A percentile compares a stretch with the other conserved stretches of the same genome.
Conservation (phyloP, 2,888 invertebrate species). For the Spatulosminthurus flaviceps region DNA sequence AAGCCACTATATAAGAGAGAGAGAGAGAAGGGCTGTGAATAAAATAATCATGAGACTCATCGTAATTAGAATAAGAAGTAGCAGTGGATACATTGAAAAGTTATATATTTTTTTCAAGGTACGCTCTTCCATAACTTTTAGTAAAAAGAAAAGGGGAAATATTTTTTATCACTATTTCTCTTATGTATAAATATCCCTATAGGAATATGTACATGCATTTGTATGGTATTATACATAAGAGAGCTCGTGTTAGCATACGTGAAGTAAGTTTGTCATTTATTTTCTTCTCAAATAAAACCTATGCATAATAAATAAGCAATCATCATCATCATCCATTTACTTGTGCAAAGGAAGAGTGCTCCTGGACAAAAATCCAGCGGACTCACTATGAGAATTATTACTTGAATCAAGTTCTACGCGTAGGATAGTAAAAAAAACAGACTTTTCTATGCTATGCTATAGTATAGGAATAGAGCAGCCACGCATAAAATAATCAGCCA, state of each 20-base stretch:
- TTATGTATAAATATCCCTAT: too few relatives aligned
- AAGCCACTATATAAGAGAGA: too few relatives aligned
- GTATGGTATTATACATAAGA: not conserved
- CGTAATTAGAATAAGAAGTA: constrained; percentile 33
- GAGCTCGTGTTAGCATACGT: not conserved
- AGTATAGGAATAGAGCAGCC: not conserved
- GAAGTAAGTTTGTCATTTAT: constrained; percentile 11
- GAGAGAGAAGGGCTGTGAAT: too few relatives aligned
- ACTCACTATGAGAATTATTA: not conserved
- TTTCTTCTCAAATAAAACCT: constrained; percentile 1
- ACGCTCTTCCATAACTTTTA: too few relatives aligned
- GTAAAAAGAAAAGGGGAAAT: too few relatives aligned
- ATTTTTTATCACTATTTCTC: too few relatives aligned
- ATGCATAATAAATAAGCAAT: constrained; percentile 25
- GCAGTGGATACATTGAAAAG: not conserved
- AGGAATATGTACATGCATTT: too few relatives aligned
- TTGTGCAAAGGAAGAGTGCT: constrained; percentile 17
- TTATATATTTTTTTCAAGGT: not conserved
- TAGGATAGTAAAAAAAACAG: too few relatives aligned
- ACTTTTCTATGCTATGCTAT: too few relatives aligned
- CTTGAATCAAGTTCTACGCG: not conserved
- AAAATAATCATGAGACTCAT: constrained; percentile 23
- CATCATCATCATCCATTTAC: not conserved
- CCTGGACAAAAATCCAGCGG: constrained; percentile 20
- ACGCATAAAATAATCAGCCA: not conserved